Percentiles rank a stretch among this genome's conserved stretches.
phyloP scores from a whole-genome alignment of 1,140 invertebrate species.

The Bombus picipes region DNA sequence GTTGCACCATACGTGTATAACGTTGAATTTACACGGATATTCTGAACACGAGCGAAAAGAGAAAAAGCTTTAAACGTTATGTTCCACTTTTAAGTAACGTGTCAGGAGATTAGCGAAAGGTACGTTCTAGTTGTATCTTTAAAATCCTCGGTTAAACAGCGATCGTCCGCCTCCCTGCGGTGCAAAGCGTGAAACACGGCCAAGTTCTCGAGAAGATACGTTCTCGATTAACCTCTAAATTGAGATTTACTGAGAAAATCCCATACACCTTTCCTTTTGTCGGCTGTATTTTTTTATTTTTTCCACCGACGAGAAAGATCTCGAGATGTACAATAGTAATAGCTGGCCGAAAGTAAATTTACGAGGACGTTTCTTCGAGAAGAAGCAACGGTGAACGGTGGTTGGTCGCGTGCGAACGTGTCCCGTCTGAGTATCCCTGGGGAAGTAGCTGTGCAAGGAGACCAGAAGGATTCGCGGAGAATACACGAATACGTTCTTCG shows the following conservation, averaged over 20 bases:
- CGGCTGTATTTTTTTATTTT: background rate
- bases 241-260: slow-evolving; percentile 31
- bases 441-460: background rate
- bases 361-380: slow-evolving; percentile 4
- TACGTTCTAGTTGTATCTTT: background rate
- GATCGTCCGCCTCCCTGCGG: background rate
- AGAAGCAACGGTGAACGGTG: background rate
- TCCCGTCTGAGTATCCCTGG: background rate
- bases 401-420: background rate
- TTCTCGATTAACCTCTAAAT: slow-evolving; percentile 26
- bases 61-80: background rate
- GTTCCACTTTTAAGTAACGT: background rate
- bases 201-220: too few relatives aligned
- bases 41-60: background rate
- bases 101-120: background rate
- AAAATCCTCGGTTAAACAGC: background rate
- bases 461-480: slow-evolving; percentile 11
- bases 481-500: slow-evolving; percentile 45
- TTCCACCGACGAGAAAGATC: too few relatives aligned
- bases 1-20: too few relatives aligned
- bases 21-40: background rate
- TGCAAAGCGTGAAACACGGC: background rate
- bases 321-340: slow-evolving; percentile 9
- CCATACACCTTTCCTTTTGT: background rate
- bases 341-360: slow-evolving; percentile 23